Conservation (phyloP, 2,888 invertebrate genomes). For the Andricus quercusramuli region DNA sequence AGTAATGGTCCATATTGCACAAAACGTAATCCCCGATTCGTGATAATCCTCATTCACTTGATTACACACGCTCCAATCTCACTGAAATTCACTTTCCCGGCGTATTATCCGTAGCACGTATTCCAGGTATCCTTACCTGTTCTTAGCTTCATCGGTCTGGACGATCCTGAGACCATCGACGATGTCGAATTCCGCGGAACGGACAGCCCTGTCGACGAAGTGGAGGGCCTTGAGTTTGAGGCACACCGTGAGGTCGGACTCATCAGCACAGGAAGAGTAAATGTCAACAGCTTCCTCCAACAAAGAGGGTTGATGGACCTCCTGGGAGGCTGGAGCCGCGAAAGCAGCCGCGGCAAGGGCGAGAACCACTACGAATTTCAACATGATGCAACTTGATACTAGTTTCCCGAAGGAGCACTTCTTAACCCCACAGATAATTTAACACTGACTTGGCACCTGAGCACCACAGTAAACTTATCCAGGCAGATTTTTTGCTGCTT, state of each 20-base stretch:
- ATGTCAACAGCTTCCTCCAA: conserved; percentile 73
- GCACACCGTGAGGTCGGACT: conserved; percentile 85
- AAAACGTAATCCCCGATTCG: neutral
- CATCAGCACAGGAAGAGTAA: conserved; percentile 82
- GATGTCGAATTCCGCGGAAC: conserved; percentile 80
- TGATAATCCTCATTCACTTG: conserved; percentile 36
- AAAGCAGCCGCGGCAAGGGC: conserved; percentile 67
- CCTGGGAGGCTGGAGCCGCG: conserved; percentile 72
- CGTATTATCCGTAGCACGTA: neutral
- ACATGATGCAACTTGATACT: conserved; percentile 63
- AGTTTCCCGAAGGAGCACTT: conserved; percentile 4
- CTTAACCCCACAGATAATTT: conserved; percentile 21
- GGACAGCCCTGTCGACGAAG: conserved; percentile 86
- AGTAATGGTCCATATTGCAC: neutral
- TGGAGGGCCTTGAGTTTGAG: conserved; percentile 89
- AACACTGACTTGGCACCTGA: conserved; percentile 20
- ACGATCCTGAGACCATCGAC: conserved; percentile 79
- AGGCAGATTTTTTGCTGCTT: conserved; percentile 63
- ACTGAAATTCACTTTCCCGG: conserved; percentile 29
- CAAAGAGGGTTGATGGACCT: conserved; percentile 65
- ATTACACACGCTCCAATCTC: conserved; percentile 15
- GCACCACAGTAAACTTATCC: conserved; percentile 18
- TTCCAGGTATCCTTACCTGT: conserved; percentile 68
- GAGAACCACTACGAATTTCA: conserved; percentile 71
- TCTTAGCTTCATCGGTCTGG: conserved; percentile 78